A percentile compares a stretch with the other conserved stretches of the same genome.
These are phyloP conservation scores for Tiaroga cobitis DNA, from an alignment of 2,797 vertebrate species.

Conservation along the genomic window DNA sequence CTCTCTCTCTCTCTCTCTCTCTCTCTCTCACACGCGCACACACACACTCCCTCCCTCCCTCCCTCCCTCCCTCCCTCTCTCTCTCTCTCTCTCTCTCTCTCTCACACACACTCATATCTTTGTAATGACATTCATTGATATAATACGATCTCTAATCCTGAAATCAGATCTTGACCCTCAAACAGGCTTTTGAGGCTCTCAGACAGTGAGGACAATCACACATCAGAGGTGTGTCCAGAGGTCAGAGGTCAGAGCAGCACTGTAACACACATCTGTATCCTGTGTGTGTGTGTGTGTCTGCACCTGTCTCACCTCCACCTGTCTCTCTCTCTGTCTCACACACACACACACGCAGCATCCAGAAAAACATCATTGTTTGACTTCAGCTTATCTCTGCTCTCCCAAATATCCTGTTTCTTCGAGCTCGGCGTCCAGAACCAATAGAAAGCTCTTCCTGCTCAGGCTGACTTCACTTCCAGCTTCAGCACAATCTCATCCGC, in stretches of 20 bases:
- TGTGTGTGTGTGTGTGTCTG: constrained; percentile 81
- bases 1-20: no score
- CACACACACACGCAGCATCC: constrained; percentile 72
- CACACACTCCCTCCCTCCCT: no score
- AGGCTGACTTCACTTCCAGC: constrained; percentile 94
- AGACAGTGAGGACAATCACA: background rate
- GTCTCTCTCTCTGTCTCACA: constrained; percentile 71
- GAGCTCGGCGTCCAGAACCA: constrained; percentile 85
- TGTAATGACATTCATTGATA: no score
- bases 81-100: no score
- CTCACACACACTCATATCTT: background rate
- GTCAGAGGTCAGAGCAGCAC: constrained; percentile 44
- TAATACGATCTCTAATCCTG: background rate
- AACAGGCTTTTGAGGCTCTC: background rate
- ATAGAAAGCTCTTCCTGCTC: constrained; percentile 93
- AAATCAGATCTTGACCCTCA: background rate
- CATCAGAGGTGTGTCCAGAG: no score
- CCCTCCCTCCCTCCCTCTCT: no score
- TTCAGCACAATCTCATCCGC: constrained; percentile 95
- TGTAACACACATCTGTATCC: constrained; percentile 82
- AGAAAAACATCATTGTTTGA: constrained; percentile 96
- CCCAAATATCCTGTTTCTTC: constrained; percentile 96
- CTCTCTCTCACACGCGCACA: background rate
- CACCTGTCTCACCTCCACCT: constrained; percentile 64
- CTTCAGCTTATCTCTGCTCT: constrained; percentile 88